These are phyloP conservation scores for Pseudotriccus pelzelni DNA, from an alignment of 2,797 vertebrate genomes.

Conservation along the genomic window DNA sequence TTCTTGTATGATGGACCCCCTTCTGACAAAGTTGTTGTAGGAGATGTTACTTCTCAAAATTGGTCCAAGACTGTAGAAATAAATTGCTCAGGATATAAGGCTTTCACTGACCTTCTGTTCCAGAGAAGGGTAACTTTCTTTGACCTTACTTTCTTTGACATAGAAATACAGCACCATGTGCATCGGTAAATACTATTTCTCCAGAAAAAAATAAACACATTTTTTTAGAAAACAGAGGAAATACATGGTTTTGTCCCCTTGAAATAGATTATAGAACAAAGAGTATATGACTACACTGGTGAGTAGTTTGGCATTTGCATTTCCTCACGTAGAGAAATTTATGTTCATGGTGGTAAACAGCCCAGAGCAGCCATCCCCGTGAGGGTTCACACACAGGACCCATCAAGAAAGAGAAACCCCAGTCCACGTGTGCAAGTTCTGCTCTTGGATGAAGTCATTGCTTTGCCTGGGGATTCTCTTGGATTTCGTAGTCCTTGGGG, in stretches of 20 bases:
- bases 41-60: neutral
- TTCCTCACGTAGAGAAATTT: neutral
- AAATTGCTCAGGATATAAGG: neutral
- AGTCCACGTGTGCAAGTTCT: neutral
- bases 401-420: neutral
- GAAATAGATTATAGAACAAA: neutral
- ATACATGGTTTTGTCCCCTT: neutral
- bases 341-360: neutral
- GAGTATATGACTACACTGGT: neutral
- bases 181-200: neutral
- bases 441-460: neutral
- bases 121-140: neutral
- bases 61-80: neutral
- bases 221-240: neutral
- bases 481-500: neutral
- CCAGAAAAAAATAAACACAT: neutral
- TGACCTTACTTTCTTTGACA: neutral
- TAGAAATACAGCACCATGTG: neutral
- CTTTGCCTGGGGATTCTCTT: conserved; percentile 7
- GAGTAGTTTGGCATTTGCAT: neutral
- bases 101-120: neutral
- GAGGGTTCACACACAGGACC: fast-evolving
- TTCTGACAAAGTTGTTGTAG: neutral
- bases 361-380: neutral
- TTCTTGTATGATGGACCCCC: neutral